Evolutionary conservation across 2,113 vertebrate species (phyloP), one percentile per base, ranked within the genome.

Genomic region (Scortum barcoo): DNA sequence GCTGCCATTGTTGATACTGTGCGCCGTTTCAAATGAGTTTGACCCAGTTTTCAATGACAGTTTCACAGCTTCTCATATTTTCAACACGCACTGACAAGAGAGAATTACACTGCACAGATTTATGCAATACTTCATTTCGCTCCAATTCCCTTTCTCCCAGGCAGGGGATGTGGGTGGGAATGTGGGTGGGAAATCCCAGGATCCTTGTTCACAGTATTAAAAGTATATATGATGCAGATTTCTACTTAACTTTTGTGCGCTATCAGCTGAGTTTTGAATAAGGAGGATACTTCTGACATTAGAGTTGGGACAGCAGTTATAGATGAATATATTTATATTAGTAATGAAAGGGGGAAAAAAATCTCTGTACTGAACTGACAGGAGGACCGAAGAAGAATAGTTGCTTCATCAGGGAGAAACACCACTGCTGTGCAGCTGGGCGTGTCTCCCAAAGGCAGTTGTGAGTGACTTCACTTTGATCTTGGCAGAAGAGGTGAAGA

Each of bases 391-490:
- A 66, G 71, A 65, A 88, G 73, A 88, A 86, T 44, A 33, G 62
- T 28, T 81, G 62, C 70, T 88, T 91, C 69, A 80, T 88, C 78
- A 76, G 72, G 51, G 61, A 86, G 86, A 72, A 87, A 80, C 78
- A 38, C 26, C 72, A n/a, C 75, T 48, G 68, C 84, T 89, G 80
- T 87, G 90, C 78, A 76, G 73, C 81, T 90, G 89, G 88, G 89
- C 76, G 81, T 91, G 87, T 88, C 88, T 84, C 88, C 85, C 81
- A 78, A 65, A 85, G 86, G 84, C 88, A 74, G 84, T 44, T 77
- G 82, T 84, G 87, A 91, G 83, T 81, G 86, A 88, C 88, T 92
- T 76, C 24, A 78, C 92, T 93, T 94, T 93, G 91, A 93, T 93
- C 88, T 88, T 69, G 1, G 72, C 83, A 84, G 89, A 88, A 81